phyloP scores from a whole-genome alignment of 1,140 invertebrate genomes.

The Drosophila burlai region DNA sequence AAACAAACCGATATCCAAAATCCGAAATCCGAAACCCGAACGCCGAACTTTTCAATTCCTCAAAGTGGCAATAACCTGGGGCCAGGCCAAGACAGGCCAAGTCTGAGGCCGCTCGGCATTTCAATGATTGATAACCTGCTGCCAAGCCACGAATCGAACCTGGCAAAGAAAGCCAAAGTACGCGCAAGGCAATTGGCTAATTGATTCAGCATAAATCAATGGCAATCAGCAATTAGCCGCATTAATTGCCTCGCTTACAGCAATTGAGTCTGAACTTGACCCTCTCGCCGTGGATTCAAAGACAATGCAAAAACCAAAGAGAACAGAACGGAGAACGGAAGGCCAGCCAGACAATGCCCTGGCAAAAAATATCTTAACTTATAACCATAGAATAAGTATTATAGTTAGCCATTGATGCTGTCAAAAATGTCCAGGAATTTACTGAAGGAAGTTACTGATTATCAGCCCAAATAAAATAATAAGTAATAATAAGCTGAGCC shows the following conservation, averaged over 20 bases:
- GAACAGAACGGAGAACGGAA: slow-evolving; percentile 53
- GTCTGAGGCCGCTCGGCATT: slow-evolving; percentile 45
- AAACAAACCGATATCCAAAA: slow-evolving; percentile 30
- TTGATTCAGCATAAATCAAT: slow-evolving; percentile 77
- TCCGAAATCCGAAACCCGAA: slow-evolving; percentile 6
- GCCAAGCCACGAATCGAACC: slow-evolving; percentile 18
- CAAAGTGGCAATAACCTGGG: slow-evolving; percentile 77
- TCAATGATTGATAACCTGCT: slow-evolving; percentile 74
- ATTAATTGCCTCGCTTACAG: slow-evolving; percentile 73
- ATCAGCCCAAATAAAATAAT: not conserved
- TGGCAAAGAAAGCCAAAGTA: slow-evolving; percentile 67
- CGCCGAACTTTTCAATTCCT: slow-evolving; percentile 65
- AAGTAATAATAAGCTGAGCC: no score
- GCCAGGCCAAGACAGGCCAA: slow-evolving; percentile 63
- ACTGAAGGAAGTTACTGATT: not conserved
- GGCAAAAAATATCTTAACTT: slow-evolving; percentile 2
- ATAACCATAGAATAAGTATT: not conserved
- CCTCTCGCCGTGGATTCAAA: slow-evolving; percentile 54
- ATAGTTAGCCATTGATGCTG: not conserved
- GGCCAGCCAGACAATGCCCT: slow-evolving; percentile 38
- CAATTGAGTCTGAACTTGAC: slow-evolving; percentile 78
- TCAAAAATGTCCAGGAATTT: not conserved
- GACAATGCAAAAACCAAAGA: slow-evolving; percentile 61
- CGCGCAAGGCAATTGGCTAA: slow-evolving; percentile 74
- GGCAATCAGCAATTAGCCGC: slow-evolving; percentile 72